Percentiles rank a stretch among this genome's conserved stretches.
Conservation (phyloP, 2,888 invertebrate species). For the Harpalus rufipes region DNA sequence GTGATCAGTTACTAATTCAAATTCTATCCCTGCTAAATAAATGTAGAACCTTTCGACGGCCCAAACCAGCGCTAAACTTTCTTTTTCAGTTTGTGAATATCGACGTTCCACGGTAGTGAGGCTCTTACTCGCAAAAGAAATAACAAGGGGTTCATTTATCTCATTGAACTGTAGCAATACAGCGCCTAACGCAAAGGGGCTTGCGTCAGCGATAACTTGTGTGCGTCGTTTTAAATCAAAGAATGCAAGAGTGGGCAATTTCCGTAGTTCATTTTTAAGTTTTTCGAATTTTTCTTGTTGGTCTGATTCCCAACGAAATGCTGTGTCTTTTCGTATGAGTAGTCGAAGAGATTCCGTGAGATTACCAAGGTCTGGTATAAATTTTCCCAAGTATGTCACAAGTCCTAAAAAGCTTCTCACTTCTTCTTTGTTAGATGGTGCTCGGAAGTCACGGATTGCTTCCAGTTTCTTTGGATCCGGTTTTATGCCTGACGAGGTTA, state of each 20-base stretch:
- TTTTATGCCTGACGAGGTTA: conserved; percentile 17
- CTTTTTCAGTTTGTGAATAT: conserved; percentile 21
- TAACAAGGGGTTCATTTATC: too few relatives aligned
- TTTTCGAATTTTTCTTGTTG: too few relatives aligned
- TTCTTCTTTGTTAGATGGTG: conserved; percentile 13
- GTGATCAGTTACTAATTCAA: conserved; percentile 23
- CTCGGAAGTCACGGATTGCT: background rate
- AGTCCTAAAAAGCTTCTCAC: conserved; percentile 14
- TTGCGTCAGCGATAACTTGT: background rate
- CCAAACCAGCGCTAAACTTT: background rate
- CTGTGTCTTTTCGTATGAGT: background rate
- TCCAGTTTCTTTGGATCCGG: background rate
- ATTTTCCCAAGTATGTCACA: background rate
- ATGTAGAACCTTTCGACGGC: background rate
- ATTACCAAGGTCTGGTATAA: background rate
- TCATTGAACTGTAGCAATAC: background rate
- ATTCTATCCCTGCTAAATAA: background rate
- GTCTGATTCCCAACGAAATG: too few relatives aligned
- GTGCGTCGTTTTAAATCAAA: too few relatives aligned
- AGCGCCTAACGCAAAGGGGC: background rate
- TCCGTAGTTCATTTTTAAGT: too few relatives aligned
- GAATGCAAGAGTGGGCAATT: too few relatives aligned
- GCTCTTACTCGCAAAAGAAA: background rate
- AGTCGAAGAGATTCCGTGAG: background rate
- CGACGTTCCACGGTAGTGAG: background rate